A percentile compares a stretch with the other conserved stretches of the same genome.
Conservation (phyloP, 2,113 vertebrate genomes). For the Ifrita kowaldi region DNA sequence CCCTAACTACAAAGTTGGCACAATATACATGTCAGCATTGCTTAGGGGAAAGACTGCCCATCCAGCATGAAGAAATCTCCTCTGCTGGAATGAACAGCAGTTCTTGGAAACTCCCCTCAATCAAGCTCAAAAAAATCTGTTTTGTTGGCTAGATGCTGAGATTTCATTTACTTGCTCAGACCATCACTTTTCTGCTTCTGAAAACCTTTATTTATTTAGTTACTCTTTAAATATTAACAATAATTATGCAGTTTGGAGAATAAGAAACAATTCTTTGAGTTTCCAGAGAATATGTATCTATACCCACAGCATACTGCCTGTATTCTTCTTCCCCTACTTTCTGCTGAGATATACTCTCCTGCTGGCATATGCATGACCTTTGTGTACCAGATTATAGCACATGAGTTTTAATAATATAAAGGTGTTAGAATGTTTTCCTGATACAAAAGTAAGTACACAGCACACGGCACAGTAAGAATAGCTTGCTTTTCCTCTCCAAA, state of each 20-base stretch:
- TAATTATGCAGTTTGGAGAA: background rate
- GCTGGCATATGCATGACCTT: background rate
- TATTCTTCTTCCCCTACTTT: background rate
- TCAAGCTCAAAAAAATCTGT: background rate
- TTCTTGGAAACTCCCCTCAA: background rate
- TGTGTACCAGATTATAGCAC: background rate
- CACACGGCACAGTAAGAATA: background rate
- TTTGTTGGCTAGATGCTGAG: background rate
- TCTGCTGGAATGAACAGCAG: background rate
- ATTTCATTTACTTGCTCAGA: background rate
- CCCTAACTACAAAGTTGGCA: background rate
- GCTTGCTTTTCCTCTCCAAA: background rate
- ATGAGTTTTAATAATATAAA: background rate
- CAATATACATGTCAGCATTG: background rate
- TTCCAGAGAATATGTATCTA: background rate
- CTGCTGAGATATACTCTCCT: background rate
- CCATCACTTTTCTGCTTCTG: background rate
- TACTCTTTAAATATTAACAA: conserved; percentile 1
- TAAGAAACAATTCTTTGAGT: background rate
- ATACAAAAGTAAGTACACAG: background rate
- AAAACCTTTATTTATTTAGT: background rate
- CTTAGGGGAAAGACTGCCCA: background rate
- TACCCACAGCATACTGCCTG: background rate
- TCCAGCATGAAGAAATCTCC: background rate
- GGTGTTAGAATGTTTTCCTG: background rate